Conservation (phyloP, 2,888 invertebrate species). For the Leptinotarsa peninsularis region DNA sequence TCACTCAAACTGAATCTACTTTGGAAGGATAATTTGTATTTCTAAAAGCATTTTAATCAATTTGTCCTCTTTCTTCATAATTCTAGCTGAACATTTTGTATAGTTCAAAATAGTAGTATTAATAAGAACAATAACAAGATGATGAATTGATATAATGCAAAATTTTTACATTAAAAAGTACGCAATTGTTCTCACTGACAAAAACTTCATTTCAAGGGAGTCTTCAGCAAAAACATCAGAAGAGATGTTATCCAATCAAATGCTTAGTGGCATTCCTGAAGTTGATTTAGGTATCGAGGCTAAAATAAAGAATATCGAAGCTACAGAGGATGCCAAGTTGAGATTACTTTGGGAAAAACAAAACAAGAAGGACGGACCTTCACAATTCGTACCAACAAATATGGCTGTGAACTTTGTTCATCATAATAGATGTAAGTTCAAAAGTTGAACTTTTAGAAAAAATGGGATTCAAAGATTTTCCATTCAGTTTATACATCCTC, state of each 20-base stretch:
- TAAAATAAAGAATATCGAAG: slow-evolving; percentile 98
- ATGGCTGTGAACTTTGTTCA: slow-evolving; percentile 99
- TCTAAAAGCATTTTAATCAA: too few relatives aligned
- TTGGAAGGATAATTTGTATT: too few relatives aligned
- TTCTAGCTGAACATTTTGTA: too few relatives aligned
- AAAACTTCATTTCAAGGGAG: slow-evolving; percentile 68
- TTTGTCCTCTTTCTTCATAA: too few relatives aligned
- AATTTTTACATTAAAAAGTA: background rate
- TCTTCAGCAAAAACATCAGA: slow-evolving; percentile 91
- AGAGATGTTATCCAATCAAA: slow-evolving; percentile 99
- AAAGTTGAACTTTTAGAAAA: background rate
- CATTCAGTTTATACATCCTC: too few relatives aligned
- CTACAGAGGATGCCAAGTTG: slow-evolving; percentile 98
- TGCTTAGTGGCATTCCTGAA: slow-evolving; percentile 99
- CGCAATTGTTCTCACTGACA: background rate
- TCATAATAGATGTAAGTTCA: slow-evolving; percentile 88
- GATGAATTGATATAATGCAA: background rate
- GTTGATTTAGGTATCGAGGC: slow-evolving; percentile 99
- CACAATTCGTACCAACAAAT: slow-evolving; percentile 96
- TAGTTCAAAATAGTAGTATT: too few relatives aligned
- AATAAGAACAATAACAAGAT: too few relatives aligned
- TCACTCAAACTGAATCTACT: too few relatives aligned
- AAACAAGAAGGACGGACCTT: slow-evolving; percentile 92
- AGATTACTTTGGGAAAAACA: slow-evolving; percentile 89
- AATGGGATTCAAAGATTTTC: too few relatives aligned